A percentile compares a stretch with the other conserved stretches of the same genome.
Evolutionary conservation across 2,113 vertebrate genomes (phyloP).

Genomic region (Marmota flaviventris): DNA sequence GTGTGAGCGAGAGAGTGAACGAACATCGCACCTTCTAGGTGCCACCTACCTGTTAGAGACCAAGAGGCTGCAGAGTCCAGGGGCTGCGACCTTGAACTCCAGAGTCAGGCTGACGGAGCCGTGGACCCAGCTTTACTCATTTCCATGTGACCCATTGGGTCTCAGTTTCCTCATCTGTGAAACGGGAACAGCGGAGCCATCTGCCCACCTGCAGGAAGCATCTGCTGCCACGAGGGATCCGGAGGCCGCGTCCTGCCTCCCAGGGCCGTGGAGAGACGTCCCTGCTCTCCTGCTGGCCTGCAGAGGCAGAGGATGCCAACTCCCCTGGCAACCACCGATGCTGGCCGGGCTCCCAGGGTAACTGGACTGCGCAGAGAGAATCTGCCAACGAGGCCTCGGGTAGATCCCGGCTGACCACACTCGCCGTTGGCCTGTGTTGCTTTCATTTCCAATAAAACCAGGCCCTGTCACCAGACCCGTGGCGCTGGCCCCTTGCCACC

Average conservation of each 20-base stretch:
- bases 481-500: neutral
- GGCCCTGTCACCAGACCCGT: neutral
- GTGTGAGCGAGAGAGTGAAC: neutral
- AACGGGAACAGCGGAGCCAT: neutral
- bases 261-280: neutral
- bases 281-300: neutral
- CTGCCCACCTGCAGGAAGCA: neutral
- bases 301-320: rapidly evolving
- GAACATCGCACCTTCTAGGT: neutral
- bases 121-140: neutral
- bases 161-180: constrained; percentile 7
- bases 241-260: too few species aligned
- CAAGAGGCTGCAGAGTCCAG: neutral
- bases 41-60: neutral
- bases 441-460: constrained; percentile 66
- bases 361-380: neutral
- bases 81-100: neutral
- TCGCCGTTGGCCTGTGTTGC: neutral
- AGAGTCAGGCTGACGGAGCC: neutral
- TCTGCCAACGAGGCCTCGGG: neutral
- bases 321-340: neutral
- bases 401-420: constrained; percentile 46
- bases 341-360: neutral
- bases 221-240: neutral
- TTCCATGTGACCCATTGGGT: neutral